Conservation (phyloP, 2,797 vertebrate genomes). For the Cossypha dichroa region DNA sequence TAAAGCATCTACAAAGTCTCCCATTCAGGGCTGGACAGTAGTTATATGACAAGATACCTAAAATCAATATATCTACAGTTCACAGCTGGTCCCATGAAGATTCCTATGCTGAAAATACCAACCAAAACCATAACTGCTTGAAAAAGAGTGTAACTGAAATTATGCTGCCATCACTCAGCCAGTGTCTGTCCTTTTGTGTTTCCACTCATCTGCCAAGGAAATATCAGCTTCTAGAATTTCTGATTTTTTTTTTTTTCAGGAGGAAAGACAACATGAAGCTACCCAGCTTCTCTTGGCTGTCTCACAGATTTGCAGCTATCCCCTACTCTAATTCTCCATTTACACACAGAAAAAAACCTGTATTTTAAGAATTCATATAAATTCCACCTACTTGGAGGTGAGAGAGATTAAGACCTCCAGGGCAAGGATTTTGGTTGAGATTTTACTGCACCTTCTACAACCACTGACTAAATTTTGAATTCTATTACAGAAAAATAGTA, state of each 20-base stretch:
- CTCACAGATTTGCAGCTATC: background rate
- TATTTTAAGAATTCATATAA: background rate
- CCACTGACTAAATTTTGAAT: background rate
- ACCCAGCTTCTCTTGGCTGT: background rate
- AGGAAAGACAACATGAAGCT: background rate
- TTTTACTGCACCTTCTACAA: background rate
- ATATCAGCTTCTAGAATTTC: background rate
- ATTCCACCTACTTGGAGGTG: background rate
- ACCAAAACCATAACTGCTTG: background rate
- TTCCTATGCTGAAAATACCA: background rate
- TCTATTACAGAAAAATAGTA: background rate
- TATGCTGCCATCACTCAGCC: background rate
- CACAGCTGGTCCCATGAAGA: background rate
- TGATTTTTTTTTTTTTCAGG: background rate
- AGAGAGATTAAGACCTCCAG: background rate
- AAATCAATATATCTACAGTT: background rate
- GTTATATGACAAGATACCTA: background rate
- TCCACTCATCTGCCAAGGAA: background rate
- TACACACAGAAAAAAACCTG: background rate
- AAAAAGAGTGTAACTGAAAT: background rate
- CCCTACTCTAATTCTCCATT: background rate
- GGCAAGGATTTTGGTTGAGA: background rate
- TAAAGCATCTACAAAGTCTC: background rate
- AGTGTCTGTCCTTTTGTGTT: background rate
- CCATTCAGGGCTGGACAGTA: background rate